phyloP scores from a whole-genome alignment of 2,113 vertebrate species.

The Sebastes schlegelii region DNA sequence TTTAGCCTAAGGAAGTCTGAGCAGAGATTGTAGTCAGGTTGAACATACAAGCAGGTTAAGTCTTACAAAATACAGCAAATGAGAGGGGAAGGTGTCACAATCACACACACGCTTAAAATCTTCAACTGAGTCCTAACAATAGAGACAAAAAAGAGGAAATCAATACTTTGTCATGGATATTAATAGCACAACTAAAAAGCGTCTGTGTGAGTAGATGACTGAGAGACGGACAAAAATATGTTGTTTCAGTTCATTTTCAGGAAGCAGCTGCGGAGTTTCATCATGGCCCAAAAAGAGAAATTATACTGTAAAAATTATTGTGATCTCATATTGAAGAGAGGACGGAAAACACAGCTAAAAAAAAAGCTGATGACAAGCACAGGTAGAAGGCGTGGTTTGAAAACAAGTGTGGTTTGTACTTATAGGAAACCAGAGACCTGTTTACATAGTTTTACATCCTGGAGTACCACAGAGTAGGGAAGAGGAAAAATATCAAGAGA shows the following conservation, averaged over 20 bases:
- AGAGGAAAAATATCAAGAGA: neutral
- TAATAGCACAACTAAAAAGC: constrained; percentile 12
- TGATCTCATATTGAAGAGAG: neutral
- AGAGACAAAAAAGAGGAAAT: constrained; percentile 13
- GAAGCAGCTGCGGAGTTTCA: constrained; percentile 21
- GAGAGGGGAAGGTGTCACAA: neutral
- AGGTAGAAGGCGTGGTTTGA: neutral
- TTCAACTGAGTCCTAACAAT: neutral
- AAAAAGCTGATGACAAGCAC: neutral
- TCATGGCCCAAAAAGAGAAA: neutral
- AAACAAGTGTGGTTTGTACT: constrained; percentile 1
- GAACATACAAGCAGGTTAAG: neutral
- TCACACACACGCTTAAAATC: neutral
- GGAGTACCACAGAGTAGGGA: neutral
- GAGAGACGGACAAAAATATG: neutral
- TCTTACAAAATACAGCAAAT: neutral
- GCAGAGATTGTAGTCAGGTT: neutral
- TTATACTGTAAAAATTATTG: neutral
- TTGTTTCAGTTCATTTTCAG: constrained; percentile 34
- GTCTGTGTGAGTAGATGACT: neutral
- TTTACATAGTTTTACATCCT: neutral
- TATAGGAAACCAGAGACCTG: neutral
- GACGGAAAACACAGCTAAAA: neutral
- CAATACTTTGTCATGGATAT: neutral
- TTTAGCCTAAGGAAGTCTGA: constrained; percentile 30